Conservation (phyloP, 2,113 vertebrate genomes). For the Bufo gargarizans region DNA sequence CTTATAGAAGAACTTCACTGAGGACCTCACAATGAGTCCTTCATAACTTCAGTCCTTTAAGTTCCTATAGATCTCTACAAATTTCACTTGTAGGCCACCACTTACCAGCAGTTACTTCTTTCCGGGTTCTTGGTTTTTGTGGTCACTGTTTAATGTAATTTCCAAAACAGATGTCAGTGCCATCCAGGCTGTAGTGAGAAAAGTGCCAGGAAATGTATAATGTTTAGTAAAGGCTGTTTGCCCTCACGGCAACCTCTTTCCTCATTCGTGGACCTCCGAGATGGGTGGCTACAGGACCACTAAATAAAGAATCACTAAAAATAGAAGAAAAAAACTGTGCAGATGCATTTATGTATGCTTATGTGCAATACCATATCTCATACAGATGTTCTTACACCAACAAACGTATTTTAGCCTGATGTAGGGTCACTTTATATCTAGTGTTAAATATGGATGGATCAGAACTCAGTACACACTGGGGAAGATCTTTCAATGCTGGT, state of each 20-base stretch:
- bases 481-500: no score
- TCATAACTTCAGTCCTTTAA: conserved; percentile 11
- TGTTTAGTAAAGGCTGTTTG: neutral
- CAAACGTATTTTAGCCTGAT: neutral
- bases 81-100: conserved; percentile 38
- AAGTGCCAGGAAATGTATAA: conserved; percentile 28
- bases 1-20: neutral
- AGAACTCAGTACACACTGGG: no score
- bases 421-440: neutral
- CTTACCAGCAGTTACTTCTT: conserved; percentile 21
- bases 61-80: conserved; percentile 34
- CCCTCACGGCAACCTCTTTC: conserved; percentile 17
- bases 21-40: conserved; percentile 30
- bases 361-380: neutral
- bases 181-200: neutral
- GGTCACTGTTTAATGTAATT: conserved; percentile 35
- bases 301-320: conserved; percentile 3
- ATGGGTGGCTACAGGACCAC: neutral
- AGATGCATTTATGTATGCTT: neutral
- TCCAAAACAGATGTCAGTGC: conserved; percentile 25
- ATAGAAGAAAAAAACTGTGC: neutral
- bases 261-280: neutral
- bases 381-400: neutral
- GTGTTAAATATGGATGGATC: neutral
- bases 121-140: conserved; percentile 44